Conservation (phyloP, 2,113 vertebrate genomes). For the Epinephelus lanceolatus region DNA sequence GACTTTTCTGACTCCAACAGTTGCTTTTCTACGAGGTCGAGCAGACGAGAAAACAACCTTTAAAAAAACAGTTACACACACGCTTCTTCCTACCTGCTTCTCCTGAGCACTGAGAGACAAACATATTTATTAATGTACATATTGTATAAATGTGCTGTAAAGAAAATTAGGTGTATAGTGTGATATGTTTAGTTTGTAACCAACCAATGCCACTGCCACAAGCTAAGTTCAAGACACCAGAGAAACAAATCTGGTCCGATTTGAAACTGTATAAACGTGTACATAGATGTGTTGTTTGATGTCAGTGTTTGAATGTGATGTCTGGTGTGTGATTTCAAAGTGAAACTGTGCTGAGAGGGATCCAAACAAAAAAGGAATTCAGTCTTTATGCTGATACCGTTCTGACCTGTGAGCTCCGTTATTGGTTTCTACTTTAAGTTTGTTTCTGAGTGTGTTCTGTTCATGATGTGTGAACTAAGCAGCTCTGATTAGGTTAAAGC, state of each 20-base stretch:
- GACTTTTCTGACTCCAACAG: background rate
- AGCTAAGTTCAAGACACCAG: slow-evolving; percentile 19
- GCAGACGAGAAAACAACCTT: slow-evolving; percentile 3
- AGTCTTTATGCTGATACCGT: background rate
- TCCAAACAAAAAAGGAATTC: background rate
- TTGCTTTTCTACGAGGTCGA: background rate
- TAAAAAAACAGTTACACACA: background rate
- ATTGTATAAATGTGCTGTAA: slow-evolving; percentile 62
- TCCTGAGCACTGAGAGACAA: slow-evolving; percentile 47
- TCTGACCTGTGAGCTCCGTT: background rate
- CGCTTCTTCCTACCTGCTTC: slow-evolving; percentile 8
- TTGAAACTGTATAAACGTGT: slow-evolving; percentile 45
- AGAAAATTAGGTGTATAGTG: slow-evolving; percentile 35
- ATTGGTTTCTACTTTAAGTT: slow-evolving; percentile 3
- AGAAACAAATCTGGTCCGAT: background rate
- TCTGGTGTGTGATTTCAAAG: slow-evolving; percentile 1
- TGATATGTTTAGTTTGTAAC: slow-evolving; percentile 39
- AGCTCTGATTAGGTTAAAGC: slow-evolving; percentile 5
- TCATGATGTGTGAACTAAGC: background rate
- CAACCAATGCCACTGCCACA: slow-evolving; percentile 40
- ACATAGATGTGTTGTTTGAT: slow-evolving; percentile 34
- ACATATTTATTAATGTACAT: slow-evolving; percentile 79
- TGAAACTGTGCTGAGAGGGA: background rate
- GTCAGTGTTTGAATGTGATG: slow-evolving; percentile 25
- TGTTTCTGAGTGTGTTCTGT: slow-evolving; percentile 7